phyloP scores from a whole-genome alignment of 2,888 invertebrate species.

The Tipula lateralis region DNA sequence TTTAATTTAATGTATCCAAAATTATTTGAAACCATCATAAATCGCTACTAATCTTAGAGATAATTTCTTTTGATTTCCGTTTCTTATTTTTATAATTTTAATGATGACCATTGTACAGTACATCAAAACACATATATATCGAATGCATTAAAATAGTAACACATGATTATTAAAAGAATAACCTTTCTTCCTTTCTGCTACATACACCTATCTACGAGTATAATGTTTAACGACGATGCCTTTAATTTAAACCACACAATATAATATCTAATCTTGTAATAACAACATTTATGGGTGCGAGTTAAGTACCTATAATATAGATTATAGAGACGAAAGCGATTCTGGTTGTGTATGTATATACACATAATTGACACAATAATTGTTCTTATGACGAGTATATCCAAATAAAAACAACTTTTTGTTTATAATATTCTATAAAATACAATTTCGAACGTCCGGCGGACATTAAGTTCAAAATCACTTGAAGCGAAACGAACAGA shows the following conservation, averaged over 20 bases:
- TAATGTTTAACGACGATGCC: neutral
- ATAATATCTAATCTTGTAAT: neutral
- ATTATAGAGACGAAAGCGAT: neutral
- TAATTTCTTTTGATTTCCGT: conserved; percentile 19
- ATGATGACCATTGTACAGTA: neutral
- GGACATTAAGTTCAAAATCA: conserved; percentile 28
- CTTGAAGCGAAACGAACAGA: conserved; percentile 25
- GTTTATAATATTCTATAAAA: conserved; percentile 11
- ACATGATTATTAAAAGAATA: neutral
- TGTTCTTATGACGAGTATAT: neutral
- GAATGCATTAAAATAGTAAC: neutral
- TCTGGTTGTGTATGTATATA: neutral
- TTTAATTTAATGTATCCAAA: conserved; percentile 11
- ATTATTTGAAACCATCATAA: neutral
- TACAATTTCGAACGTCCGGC: conserved; percentile 28
- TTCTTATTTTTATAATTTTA: conserved; percentile 19
- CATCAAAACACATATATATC: neutral
- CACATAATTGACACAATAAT: neutral
- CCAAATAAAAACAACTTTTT: neutral
- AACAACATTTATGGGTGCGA: neutral
- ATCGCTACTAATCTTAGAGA: neutral
- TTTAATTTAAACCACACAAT: neutral
- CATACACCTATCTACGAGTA: neutral
- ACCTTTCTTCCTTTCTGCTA: conserved; percentile 4
- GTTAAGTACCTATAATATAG: neutral